A percentile compares a stretch with the other conserved stretches of the same genome.
These are phyloP conservation scores for Lutraria lutraria DNA, from an alignment of 2,888 invertebrate genomes.

Conservation along the genomic window DNA sequence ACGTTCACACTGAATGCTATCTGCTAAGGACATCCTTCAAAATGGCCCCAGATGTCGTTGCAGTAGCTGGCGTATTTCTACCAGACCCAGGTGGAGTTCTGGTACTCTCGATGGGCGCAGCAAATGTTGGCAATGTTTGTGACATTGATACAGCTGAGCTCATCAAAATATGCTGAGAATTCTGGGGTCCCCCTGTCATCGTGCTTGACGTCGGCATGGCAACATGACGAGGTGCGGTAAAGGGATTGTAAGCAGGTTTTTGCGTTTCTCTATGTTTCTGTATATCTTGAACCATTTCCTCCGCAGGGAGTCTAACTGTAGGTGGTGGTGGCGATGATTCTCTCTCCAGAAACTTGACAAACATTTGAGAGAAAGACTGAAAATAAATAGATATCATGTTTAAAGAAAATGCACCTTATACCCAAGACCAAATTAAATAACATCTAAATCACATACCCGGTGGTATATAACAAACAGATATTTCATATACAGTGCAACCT, in stretches of 20 bases:
- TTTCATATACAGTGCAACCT: too few species aligned
- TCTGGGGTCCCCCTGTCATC: constrained; percentile 54
- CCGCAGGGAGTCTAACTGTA: constrained; percentile 85
- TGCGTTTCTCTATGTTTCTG: constrained; percentile 77
- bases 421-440: too few species aligned
- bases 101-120: constrained; percentile 64
- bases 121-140: constrained; percentile 76
- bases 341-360: constrained; percentile 93
- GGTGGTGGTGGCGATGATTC: constrained; percentile 91
- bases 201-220: constrained; percentile 69
- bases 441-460: too few species aligned
- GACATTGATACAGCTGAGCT: constrained; percentile 75
- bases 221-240: constrained; percentile 84
- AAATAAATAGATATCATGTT: constrained; percentile 61
- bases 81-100: constrained; percentile 73
- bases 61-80: constrained; percentile 74
- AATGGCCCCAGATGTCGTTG: constrained; percentile 79
- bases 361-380: constrained; percentile 91
- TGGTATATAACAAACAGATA: too few species aligned
- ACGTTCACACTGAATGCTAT: constrained; percentile 51
- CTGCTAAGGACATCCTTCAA: constrained; percentile 82
- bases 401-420: too few species aligned
- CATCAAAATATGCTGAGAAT: constrained; percentile 71
- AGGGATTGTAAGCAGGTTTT: constrained; percentile 84
- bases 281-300: constrained; percentile 85